Conservation (phyloP, 2,113 vertebrate species). For the Arvicanthis niloticus region DNA sequence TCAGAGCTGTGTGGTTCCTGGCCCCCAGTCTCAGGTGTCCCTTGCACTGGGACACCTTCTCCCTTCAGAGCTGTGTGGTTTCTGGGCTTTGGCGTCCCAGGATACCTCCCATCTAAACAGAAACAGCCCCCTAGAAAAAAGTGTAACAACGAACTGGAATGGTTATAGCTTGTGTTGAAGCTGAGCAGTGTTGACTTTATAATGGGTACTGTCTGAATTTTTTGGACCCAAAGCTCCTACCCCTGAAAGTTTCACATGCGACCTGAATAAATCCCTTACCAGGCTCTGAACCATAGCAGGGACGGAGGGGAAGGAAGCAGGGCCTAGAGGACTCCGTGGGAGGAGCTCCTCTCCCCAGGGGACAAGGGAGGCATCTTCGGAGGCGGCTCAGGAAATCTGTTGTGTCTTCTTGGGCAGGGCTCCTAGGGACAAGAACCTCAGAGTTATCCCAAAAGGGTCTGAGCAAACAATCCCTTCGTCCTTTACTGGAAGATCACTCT, state of each 20-base stretch:
- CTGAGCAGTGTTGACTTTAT: not conserved
- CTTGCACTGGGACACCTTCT: too few species aligned
- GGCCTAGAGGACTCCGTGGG: constrained; percentile 73
- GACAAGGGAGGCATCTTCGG: constrained; percentile 75
- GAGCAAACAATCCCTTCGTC: not conserved
- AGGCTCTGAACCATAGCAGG: constrained; percentile 73
- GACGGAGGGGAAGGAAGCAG: constrained; percentile 77
- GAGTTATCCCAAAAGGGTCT: not conserved
- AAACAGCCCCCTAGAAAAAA: not conserved
- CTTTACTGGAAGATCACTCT: not conserved
- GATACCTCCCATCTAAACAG: too few species aligned
- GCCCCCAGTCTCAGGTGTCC: too few species aligned
- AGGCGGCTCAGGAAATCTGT: constrained; percentile 73
- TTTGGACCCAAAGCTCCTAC: not conserved
- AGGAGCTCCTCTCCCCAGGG: constrained; percentile 51
- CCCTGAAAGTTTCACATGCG: not conserved
- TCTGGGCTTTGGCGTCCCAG: too few species aligned
- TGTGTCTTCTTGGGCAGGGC: constrained; percentile 62
- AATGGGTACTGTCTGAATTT: not conserved
- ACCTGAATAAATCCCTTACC: constrained; percentile 64
- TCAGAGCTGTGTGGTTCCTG: too few species aligned
- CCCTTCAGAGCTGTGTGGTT: too few species aligned
- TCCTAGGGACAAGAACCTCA: constrained; percentile 55
- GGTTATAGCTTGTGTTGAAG: not conserved
- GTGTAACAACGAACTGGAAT: too few species aligned